Percentiles rank a stretch among this genome's conserved stretches.
phyloP scores from a whole-genome alignment of 1,140 invertebrate species.

The Acyrthosiphon pisum region DNA sequence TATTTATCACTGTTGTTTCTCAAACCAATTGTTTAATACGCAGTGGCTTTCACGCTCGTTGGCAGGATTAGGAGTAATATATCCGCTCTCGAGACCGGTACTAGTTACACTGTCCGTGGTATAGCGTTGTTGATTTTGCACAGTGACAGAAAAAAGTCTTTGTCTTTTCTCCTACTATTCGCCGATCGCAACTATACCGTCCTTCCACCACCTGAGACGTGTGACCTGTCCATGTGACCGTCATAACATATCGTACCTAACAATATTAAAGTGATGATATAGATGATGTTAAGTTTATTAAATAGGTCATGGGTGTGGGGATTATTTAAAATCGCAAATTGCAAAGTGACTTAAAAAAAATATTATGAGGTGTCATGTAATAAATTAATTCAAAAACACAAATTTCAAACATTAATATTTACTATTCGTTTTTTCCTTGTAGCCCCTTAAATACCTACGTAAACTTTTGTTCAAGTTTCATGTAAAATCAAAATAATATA shows the following conservation, averaged over 20 bases:
- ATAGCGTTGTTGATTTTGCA: neutral
- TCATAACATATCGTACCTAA: neutral
- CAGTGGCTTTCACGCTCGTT: neutral
- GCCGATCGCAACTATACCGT: neutral
- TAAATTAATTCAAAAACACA: too few species aligned
- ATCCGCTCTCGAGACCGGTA: neutral
- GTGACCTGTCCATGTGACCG: too few species aligned
- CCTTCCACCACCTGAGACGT: neutral
- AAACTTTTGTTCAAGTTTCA: too few species aligned
- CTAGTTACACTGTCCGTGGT: neutral
- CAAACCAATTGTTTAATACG: neutral
- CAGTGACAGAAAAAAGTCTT: neutral
- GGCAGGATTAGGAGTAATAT: neutral
- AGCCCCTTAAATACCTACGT: too few species aligned
- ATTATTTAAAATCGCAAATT: too few species aligned
- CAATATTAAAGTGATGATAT: neutral
- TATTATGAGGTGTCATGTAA: too few species aligned
- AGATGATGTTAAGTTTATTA: too few species aligned
- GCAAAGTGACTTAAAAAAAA: too few species aligned
- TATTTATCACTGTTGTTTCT: neutral
- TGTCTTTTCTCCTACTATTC: neutral
- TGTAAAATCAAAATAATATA: too few species aligned
- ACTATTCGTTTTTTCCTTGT: too few species aligned
- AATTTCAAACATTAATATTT: too few species aligned
- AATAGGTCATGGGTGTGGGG: too few species aligned